These are phyloP conservation scores for Misgurnus anguillicaudatus DNA, from an alignment of 2,113 vertebrate genomes.

Conservation along the genomic window DNA sequence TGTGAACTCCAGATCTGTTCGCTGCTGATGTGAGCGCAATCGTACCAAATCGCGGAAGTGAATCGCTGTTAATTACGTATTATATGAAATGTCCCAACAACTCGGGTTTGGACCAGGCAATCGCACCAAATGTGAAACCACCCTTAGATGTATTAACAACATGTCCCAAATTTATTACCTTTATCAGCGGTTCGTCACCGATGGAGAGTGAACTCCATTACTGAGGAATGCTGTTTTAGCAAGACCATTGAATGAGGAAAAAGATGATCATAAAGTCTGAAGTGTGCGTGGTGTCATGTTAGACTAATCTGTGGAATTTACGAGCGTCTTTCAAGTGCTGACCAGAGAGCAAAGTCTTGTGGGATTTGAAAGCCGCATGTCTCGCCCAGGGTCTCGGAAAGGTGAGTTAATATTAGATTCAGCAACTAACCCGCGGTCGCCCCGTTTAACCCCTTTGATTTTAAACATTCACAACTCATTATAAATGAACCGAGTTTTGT, in stretches of 20 bases:
- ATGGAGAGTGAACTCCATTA: slow-evolving; percentile 23
- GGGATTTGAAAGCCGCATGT: slow-evolving; percentile 37
- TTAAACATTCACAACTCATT: slow-evolving; percentile 36
- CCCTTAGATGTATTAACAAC: slow-evolving; percentile 40
- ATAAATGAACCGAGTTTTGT: slow-evolving; percentile 20
- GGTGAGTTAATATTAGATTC: slow-evolving; percentile 42
- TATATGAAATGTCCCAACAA: too few relatives aligned
- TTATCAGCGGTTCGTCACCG: slow-evolving; percentile 46
- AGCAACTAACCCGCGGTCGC: slow-evolving; percentile 30
- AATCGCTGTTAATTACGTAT: too few relatives aligned
- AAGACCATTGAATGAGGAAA: slow-evolving; percentile 33
- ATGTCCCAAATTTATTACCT: slow-evolving; percentile 32
- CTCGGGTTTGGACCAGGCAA: too few relatives aligned
- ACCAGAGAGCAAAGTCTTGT: slow-evolving; percentile 48
- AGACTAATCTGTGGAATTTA: slow-evolving; percentile 38
- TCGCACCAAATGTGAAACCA: too few relatives aligned
- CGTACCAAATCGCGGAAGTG: too few relatives aligned
- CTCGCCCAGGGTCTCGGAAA: slow-evolving; percentile 20
- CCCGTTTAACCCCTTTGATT: slow-evolving; percentile 32
- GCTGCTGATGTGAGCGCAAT: too few relatives aligned
- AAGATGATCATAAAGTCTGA: slow-evolving; percentile 31
- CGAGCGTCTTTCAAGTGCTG: slow-evolving; percentile 39
- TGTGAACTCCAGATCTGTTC: too few relatives aligned
- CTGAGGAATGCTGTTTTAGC: slow-evolving; percentile 25
- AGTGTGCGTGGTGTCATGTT: slow-evolving; percentile 44